Evolutionary conservation across 53 echinoderm and acorn worm species (phyloP), one percentile per base, ranked within the genome.

Genomic region (Astropecten irregularis): DNA sequence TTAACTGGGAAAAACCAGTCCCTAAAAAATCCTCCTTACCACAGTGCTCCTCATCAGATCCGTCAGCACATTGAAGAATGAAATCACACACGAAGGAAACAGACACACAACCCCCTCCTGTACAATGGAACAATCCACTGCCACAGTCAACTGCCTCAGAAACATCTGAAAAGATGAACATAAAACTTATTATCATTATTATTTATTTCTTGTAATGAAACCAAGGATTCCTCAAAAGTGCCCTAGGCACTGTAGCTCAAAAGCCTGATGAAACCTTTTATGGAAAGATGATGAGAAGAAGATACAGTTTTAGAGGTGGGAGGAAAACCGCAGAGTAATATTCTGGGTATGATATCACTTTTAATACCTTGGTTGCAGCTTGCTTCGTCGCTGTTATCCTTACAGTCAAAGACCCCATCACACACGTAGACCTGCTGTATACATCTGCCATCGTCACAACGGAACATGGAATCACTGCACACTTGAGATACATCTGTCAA

Each of bases 1-100:
- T n/a, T n/a, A n/a, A n/a, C n/a, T n/a, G n/a, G n/a, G n/a, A n/a
- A n/a, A n/a, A n/a, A n/a, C n/a, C n/a, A n/a, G n/a, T n/a, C n/a
- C n/a, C n/a, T n/a, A n/a, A n/a, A n/a, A n/a, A n/a, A n/a, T n/a
- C n/a, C n/a, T 58, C 31, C 84, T 92, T 74, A 95, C 95, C 90
- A 40, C 95, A 95, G 36, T 85, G 19, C n/a, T n/a, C 38, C 68
- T 95, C 95, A 56, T 95, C 95, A 3, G 92, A 90, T 13, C 88
- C 85, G 23, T 87, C 90, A 3, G 64, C 37, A 52, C 96, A 95
- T 33, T 95, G 76, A 10, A 40, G 34, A 15, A 93, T 84, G 40
- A 91, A 93, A 28, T 95, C 91, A 52, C 96, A 95, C 26, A 86
- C 53, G 49, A 91, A 91, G 13, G 93, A 91, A 2, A 89, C 50